Evolutionary conservation across 2,113 vertebrate species (phyloP).

Genomic region (Xiphophorus couchianus): DNA sequence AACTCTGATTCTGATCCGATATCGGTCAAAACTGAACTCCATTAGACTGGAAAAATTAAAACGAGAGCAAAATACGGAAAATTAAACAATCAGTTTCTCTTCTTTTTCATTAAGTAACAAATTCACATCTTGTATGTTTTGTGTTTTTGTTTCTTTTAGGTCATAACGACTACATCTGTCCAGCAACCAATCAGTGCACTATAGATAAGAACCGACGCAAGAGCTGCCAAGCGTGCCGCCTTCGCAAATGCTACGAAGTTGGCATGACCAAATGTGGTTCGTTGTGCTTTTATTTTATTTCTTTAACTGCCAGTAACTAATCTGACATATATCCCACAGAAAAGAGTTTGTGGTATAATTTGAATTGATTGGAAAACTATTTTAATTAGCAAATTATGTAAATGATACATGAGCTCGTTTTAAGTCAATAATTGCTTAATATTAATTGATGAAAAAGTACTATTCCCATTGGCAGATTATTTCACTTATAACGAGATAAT

Average conservation of each 20-base stretch:
- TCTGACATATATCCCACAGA: neutral
- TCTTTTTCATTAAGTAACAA: neutral
- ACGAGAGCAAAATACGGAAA: no score
- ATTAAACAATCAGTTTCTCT: no score
- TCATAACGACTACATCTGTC: slow-evolving; percentile 97
- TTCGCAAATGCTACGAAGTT: slow-evolving; percentile 95
- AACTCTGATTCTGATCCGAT: no score
- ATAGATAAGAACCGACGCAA: slow-evolving; percentile 98
- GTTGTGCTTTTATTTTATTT: neutral
- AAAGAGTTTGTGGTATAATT: neutral
- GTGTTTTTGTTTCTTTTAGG: slow-evolving; percentile 74
- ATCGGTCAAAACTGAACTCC: no score
- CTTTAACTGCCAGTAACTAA: neutral
- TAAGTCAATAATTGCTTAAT: no score
- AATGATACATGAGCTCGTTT: no score
- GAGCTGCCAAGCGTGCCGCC: slow-evolving; percentile 97
- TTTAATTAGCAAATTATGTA: no score
- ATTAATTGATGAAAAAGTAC: no score
- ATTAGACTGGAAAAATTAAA: no score
- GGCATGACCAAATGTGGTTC: slow-evolving; percentile 98
- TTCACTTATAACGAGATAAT: no score
- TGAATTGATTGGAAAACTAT: no score
- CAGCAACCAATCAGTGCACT: slow-evolving; percentile 97
- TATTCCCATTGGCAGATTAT: no score
- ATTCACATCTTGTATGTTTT: neutral